Evolutionary conservation across 2,113 vertebrate genomes (phyloP).

Genomic region (Mobula birostris): DNA sequence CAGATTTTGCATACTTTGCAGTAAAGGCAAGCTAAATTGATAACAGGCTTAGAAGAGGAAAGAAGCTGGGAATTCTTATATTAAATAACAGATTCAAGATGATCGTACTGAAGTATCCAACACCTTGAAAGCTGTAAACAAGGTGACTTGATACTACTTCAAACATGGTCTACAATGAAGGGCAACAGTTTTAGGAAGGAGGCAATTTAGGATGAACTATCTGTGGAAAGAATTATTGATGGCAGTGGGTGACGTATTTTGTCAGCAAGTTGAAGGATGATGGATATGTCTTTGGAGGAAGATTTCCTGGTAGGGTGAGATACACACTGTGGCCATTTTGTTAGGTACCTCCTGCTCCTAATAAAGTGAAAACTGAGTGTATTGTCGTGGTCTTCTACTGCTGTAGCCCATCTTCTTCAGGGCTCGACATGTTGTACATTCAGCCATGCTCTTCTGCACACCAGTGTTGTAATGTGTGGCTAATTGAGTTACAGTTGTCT

Average conservation of each 20-base stretch:
- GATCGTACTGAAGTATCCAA: neutral
- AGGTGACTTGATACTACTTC: neutral
- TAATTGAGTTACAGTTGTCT: too few species aligned
- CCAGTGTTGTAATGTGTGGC: too few species aligned
- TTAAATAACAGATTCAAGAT: neutral
- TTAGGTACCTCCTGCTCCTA: too few species aligned
- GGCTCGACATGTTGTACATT: too few species aligned
- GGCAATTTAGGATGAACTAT: neutral
- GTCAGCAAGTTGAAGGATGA: neutral
- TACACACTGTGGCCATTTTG: too few species aligned
- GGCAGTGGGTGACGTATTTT: neutral
- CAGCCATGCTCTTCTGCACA: too few species aligned
- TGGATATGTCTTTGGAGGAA: neutral
- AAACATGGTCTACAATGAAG: neutral
- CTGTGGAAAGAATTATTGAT: neutral
- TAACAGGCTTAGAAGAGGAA: neutral
- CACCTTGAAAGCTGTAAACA: neutral
- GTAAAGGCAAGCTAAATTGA: neutral
- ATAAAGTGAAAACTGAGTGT: too few species aligned
- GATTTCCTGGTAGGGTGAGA: neutral
- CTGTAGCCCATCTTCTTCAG: too few species aligned
- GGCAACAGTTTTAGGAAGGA: neutral
- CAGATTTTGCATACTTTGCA: neutral
- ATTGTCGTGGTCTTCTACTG: too few species aligned
- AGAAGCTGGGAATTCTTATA: neutral